Evolutionary conservation across 1,140 invertebrate genomes (phyloP).

Genomic region (Ceratitis capitata): DNA sequence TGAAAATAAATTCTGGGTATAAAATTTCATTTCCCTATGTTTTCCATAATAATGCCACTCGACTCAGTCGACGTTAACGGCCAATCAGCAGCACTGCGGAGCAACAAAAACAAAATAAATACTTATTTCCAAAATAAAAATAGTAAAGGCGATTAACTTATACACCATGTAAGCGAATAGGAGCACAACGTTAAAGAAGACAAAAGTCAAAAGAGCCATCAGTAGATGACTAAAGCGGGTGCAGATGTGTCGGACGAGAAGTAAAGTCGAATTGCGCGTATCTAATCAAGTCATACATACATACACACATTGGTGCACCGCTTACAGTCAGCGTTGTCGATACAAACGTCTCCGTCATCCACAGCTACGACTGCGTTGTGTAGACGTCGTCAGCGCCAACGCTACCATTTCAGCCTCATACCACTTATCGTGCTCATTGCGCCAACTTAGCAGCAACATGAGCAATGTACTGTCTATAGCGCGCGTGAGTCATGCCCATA

Average conservation of each 20-base stretch:
- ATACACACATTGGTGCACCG: no score
- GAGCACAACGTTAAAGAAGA: not conserved
- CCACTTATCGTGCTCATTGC: not conserved
- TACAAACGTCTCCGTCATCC: not conserved
- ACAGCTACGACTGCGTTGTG: not conserved
- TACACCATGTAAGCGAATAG: not conserved
- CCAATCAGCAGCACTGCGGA: not conserved
- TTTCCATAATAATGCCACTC: not conserved
- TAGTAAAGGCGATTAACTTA: not conserved
- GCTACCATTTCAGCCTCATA: not conserved
- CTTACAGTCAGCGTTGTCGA: not conserved
- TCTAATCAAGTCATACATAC: not conserved
- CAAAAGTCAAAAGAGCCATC: not conserved
- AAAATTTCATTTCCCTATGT: not conserved
- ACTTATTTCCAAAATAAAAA: not conserved
- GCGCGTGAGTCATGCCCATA: slow-evolving; percentile 22
- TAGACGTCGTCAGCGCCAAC: not conserved
- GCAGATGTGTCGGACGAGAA: not conserved
- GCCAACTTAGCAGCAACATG: not conserved
- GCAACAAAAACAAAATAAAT: not conserved
- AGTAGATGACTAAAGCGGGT: not conserved
- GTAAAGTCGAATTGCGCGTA: not conserved
- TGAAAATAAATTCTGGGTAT: not conserved
- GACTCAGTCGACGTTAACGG: not conserved
- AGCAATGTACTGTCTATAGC: not conserved